These are phyloP conservation scores for Phasia obesa DNA, from an alignment of 2,888 invertebrate species.

Conservation along the genomic window DNA sequence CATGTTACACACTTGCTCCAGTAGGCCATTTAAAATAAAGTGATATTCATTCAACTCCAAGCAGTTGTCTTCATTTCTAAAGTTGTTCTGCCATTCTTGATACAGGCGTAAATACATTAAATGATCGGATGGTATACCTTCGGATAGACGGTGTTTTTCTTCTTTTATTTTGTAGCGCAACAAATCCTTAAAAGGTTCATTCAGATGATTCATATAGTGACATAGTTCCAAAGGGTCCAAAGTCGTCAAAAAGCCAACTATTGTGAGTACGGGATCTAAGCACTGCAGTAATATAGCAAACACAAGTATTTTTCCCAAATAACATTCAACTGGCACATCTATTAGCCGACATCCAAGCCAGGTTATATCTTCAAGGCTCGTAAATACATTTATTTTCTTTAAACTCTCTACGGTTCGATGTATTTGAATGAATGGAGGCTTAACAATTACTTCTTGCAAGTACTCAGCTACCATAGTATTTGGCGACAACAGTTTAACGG, in stretches of 20 bases:
- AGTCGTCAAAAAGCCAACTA: conserved; percentile 91
- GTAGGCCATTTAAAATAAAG: conserved; percentile 90
- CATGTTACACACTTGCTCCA: conserved; percentile 94
- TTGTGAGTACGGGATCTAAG: conserved; percentile 94
- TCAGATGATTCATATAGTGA: conserved; percentile 76
- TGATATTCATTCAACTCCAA: conserved; percentile 83
- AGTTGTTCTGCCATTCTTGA: conserved; percentile 87
- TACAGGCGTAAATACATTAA: conserved; percentile 92
- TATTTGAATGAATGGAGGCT: conserved; percentile 90
- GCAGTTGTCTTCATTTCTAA: conserved; percentile 88
- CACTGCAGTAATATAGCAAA: conserved; percentile 95
- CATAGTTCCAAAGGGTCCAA: conserved; percentile 90
- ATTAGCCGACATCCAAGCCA: conserved; percentile 89
- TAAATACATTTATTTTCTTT: conserved; percentile 92
- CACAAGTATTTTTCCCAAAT: conserved; percentile 94
- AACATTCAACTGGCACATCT: conserved; percentile 95
- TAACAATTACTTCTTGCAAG: conserved; percentile 90
- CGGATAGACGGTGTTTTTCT: conserved; percentile 85
- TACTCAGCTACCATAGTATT: conserved; percentile 92
- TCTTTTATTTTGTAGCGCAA: conserved; percentile 77
- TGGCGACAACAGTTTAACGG: conserved; percentile 90
- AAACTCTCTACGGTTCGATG: conserved; percentile 87
- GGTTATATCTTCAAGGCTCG: conserved; percentile 92
- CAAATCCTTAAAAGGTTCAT: conserved; percentile 77
- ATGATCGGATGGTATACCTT: conserved; percentile 93